These are phyloP conservation scores for Sebastes minor DNA, from an alignment of 2,797 vertebrate genomes.

Conservation along the genomic window DNA sequence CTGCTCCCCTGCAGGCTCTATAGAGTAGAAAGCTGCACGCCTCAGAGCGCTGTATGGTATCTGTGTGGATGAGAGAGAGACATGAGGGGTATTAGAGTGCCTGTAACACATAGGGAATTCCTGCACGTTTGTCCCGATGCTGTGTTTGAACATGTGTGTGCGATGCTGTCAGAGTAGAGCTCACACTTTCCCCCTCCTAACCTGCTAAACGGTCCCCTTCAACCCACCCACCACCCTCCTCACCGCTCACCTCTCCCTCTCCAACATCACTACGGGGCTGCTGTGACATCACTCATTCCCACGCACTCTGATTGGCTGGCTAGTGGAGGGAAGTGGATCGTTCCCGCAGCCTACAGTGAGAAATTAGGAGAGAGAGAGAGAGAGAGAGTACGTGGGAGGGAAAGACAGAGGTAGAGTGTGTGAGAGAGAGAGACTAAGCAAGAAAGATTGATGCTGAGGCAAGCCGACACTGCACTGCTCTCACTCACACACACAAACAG, in stretches of 20 bases:
- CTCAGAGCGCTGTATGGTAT: slow-evolving; percentile 53
- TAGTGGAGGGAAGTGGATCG: slow-evolving; percentile 78
- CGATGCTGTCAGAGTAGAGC: slow-evolving; percentile 53
- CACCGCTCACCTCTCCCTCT: slow-evolving; percentile 46
- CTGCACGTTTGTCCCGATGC: slow-evolving; percentile 58
- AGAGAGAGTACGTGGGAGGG: slow-evolving; percentile 24
- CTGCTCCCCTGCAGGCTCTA: slow-evolving; percentile 63
- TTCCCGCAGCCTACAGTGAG: slow-evolving; percentile 76
- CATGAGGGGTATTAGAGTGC: slow-evolving; percentile 33
- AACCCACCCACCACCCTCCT: slow-evolving; percentile 53
- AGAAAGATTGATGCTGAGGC: slow-evolving; percentile 75
- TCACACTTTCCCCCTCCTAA: slow-evolving; percentile 44
- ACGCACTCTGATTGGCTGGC: slow-evolving; percentile 79
- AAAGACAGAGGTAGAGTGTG: slow-evolving; percentile 32
- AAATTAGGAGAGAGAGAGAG: slow-evolving; percentile 57
- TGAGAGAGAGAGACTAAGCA: slow-evolving; percentile 54
- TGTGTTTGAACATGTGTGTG: slow-evolving; percentile 31
- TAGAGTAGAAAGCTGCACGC: slow-evolving; percentile 54
- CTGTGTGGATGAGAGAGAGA: slow-evolving; percentile 41
- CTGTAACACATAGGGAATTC: slow-evolving; percentile 65
- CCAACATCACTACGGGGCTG: slow-evolving; percentile 72
- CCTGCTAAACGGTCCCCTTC: slow-evolving; percentile 61
- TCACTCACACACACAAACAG: slow-evolving; percentile 46
- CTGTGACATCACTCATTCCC: slow-evolving; percentile 86
- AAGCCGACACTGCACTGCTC: slow-evolving; percentile 68